phyloP scores from a whole-genome alignment of 1,140 invertebrate genomes.

The Zaprionus kolodkinae region DNA sequence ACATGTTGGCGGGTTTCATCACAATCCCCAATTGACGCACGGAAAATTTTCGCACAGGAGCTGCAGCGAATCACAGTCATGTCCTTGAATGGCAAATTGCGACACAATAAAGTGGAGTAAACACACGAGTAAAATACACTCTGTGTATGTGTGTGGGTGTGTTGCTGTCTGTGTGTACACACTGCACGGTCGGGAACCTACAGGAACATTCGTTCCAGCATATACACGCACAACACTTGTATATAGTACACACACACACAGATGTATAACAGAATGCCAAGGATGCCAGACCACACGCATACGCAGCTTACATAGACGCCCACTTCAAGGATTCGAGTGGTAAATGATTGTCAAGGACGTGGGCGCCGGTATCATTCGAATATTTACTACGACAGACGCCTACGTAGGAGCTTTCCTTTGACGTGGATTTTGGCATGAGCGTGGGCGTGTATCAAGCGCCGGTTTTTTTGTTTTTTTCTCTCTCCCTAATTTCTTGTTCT shows the following conservation, averaged over 20 bases:
- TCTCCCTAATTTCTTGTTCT: background rate
- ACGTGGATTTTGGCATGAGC: conserved; percentile 6
- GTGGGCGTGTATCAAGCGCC: conserved; percentile 45
- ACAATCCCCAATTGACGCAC: conserved; percentile 60
- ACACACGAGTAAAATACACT: background rate
- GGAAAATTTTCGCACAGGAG: conserved; percentile 32
- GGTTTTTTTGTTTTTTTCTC: conserved; percentile 24
- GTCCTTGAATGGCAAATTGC: conserved; percentile 73
- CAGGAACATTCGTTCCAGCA: conserved; percentile 14
- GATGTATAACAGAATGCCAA: conserved; percentile 15
- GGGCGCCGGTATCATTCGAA: conserved; percentile 57
- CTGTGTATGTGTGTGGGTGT: background rate
- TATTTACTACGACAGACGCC: conserved; percentile 63
- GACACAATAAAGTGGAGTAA: conserved; percentile 35
- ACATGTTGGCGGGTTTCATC: conserved; percentile 12
- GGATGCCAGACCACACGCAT: conserved; percentile 15
- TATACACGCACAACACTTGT: background rate
- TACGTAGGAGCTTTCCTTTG: conserved; percentile 29
- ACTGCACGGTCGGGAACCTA: conserved; percentile 6
- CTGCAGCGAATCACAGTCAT: conserved; percentile 56
- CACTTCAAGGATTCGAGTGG: conserved; percentile 31
- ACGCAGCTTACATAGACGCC: conserved; percentile 1
- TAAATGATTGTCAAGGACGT: conserved; percentile 75
- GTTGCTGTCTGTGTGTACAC: conserved; percentile 1
- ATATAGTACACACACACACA: background rate